A percentile compares a stretch with the other conserved stretches of the same genome.
phyloP scores from a whole-genome alignment of 2,888 invertebrate genomes.

The Lasioglossum vierecki region DNA sequence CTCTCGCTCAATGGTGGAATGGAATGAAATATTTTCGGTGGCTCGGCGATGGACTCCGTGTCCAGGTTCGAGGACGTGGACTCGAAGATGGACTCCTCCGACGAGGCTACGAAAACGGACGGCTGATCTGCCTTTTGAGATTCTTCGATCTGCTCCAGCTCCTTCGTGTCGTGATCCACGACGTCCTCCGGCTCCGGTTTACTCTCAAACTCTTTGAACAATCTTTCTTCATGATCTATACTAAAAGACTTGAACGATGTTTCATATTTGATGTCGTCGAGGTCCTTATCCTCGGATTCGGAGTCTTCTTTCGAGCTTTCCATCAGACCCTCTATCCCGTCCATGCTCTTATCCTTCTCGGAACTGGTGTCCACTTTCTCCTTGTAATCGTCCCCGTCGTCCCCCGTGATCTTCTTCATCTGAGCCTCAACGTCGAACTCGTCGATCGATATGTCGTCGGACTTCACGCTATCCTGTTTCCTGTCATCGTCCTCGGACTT shows the following conservation, averaged over 20 bases:
- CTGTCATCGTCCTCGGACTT: slow-evolving; percentile 70
- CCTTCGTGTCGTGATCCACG: slow-evolving; percentile 36
- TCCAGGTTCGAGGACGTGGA: slow-evolving; percentile 76
- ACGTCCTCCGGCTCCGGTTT: slow-evolving; percentile 46
- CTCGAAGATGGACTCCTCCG: slow-evolving; percentile 78
- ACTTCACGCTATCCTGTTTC: slow-evolving; percentile 57
- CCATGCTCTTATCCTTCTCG: slow-evolving; percentile 80
- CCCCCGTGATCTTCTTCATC: slow-evolving; percentile 82
- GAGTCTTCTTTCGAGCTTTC: slow-evolving; percentile 83
- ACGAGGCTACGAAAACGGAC: slow-evolving; percentile 57
- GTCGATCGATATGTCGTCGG: slow-evolving; percentile 79
- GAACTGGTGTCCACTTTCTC: slow-evolving; percentile 78
- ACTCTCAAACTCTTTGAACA: slow-evolving; percentile 73
- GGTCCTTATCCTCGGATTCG: slow-evolving; percentile 75
- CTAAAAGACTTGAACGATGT: slow-evolving; percentile 64
- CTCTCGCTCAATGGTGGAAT: slow-evolving; percentile 82
- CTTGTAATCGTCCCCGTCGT: slow-evolving; percentile 81
- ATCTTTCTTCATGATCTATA: slow-evolving; percentile 67
- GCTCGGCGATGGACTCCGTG: slow-evolving; percentile 69
- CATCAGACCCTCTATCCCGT: slow-evolving; percentile 82
- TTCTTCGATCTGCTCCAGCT: slow-evolving; percentile 56
- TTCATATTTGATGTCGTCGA: slow-evolving; percentile 71
- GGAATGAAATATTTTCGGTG: slow-evolving; percentile 77
- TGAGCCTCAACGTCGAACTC: slow-evolving; percentile 83
- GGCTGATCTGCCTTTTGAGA: slow-evolving; percentile 51